A percentile compares a stretch with the other conserved stretches of the same genome.
Conservation (phyloP, 2,797 vertebrate species). For the Lindbergichthys nudifrons region DNA sequence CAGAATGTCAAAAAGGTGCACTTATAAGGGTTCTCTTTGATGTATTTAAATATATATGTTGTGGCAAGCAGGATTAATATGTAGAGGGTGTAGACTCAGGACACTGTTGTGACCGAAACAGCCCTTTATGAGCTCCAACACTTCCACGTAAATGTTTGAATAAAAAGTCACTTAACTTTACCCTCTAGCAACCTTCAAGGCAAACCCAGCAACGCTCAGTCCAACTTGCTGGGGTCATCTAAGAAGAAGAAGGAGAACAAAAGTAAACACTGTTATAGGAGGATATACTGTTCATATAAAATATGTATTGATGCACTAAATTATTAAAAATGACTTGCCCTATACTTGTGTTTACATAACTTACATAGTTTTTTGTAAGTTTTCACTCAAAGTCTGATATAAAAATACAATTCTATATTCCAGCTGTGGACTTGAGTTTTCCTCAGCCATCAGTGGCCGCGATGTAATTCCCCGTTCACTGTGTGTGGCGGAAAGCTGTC, state of each 20-base stretch:
- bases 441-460: slow-evolving; percentile 17
- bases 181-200: slow-evolving; percentile 27
- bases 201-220: slow-evolving; percentile 17
- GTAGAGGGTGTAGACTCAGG: slow-evolving; percentile 2
- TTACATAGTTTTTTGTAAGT: slow-evolving; percentile 21
- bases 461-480: slow-evolving; percentile 16
- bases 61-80: neutral
- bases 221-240: slow-evolving; percentile 19
- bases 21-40: neutral
- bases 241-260: slow-evolving; percentile 30
- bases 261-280: neutral
- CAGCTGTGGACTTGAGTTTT: slow-evolving; percentile 36
- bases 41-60: neutral
- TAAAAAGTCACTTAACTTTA: slow-evolving; percentile 16
- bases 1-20: neutral
- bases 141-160: slow-evolving; percentile 19
- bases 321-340: slow-evolving; percentile 31
- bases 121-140: slow-evolving; percentile 7
- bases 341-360: slow-evolving; percentile 18
- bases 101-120: slow-evolving; percentile 14
- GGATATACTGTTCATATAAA: slow-evolving; percentile 20
- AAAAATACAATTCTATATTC: slow-evolving; percentile 32
- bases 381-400: slow-evolving; percentile 25
- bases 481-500: slow-evolving; percentile 51
- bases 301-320: slow-evolving; percentile 29